These are phyloP conservation scores for Cyprinella venusta DNA, from an alignment of 2,797 vertebrate genomes.

Conservation along the genomic window DNA sequence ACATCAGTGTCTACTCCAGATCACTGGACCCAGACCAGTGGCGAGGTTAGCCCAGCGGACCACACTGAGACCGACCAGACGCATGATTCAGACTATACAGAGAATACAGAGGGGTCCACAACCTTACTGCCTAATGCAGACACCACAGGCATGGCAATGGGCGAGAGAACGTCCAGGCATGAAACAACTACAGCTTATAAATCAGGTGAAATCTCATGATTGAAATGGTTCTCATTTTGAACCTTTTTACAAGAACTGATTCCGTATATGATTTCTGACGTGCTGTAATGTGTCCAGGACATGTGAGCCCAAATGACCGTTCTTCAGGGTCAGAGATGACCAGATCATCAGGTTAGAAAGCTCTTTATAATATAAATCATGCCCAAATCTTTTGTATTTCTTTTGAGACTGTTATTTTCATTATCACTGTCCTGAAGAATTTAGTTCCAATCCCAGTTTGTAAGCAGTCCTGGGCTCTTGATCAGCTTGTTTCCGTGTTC, in stretches of 20 bases:
- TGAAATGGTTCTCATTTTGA: background rate
- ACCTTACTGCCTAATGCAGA: background rate
- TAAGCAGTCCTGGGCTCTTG: no score
- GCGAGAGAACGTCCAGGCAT: background rate
- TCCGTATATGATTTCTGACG: background rate
- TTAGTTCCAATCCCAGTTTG: background rate
- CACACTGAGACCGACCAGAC: background rate
- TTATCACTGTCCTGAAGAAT: background rate
- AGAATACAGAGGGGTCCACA: background rate
- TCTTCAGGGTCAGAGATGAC: background rate
- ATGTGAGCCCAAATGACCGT: accelerated
- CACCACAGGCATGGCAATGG: background rate
- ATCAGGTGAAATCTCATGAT: background rate
- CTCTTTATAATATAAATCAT: background rate
- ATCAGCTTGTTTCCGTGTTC: background rate
- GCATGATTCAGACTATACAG: accelerated
- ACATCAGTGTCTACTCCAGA: background rate
- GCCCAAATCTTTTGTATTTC: background rate
- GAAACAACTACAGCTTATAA: background rate
- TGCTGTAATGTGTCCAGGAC: background rate
- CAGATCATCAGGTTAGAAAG: background rate
- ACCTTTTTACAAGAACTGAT: background rate
- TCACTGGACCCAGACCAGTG: background rate
- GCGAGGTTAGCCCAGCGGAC: background rate
- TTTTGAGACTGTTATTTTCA: background rate